Evolutionary conservation across 2,797 vertebrate genomes (phyloP).

Genomic region (Morelia viridis): DNA sequence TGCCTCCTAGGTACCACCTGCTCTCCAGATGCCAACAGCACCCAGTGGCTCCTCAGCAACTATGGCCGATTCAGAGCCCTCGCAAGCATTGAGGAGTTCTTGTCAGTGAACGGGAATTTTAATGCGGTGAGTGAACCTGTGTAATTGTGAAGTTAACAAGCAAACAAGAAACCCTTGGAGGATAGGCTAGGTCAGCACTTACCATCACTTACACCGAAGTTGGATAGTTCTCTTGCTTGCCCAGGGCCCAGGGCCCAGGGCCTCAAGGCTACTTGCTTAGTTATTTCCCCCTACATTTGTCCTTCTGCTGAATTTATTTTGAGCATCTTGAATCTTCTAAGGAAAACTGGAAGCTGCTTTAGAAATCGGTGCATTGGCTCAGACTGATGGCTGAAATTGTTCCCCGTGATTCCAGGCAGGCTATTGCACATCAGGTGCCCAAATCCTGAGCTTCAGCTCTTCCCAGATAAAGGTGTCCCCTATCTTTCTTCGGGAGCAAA

Average conservation of each 20-base stretch:
- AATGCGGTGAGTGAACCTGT: constrained; percentile 37
- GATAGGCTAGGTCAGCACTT: neutral
- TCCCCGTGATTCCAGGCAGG: neutral
- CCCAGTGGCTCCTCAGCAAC: constrained; percentile 38
- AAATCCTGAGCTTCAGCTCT: neutral
- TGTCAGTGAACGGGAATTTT: constrained; percentile 38
- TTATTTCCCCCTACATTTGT: neutral
- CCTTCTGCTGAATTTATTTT: neutral
- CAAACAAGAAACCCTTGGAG: neutral
- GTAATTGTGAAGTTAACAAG: too few species aligned
- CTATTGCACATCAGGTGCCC: neutral
- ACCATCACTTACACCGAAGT: neutral
- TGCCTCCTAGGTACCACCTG: constrained; percentile 42
- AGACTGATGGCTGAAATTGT: neutral
- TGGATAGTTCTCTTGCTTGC: neutral
- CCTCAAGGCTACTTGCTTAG: neutral
- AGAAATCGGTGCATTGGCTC: neutral
- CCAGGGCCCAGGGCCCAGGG: neutral
- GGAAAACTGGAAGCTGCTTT: neutral
- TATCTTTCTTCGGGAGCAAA: neutral
- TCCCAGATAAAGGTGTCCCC: neutral
- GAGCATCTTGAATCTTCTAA: neutral
- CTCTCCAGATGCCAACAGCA: constrained; percentile 34
- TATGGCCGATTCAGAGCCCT: constrained; percentile 27
- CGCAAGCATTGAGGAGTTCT: constrained; percentile 5